These are phyloP conservation scores for Syngnathus rostellatus DNA, from an alignment of 2,797 vertebrate genomes.

Conservation along the genomic window DNA sequence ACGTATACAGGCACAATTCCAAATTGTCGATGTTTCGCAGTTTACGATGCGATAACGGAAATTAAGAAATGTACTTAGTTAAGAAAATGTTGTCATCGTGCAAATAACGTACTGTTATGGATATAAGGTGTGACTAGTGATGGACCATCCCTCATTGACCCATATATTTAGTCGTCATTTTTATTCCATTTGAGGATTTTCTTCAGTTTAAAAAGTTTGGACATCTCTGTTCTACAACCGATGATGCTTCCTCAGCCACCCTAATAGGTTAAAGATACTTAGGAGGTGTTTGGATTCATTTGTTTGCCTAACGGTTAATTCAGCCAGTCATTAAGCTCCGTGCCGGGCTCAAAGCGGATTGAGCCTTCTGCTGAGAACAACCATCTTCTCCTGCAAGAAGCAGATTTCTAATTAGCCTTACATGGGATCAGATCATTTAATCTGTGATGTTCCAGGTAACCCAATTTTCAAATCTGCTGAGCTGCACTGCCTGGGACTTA, in stretches of 20 bases:
- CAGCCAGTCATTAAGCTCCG: slow-evolving; percentile 35
- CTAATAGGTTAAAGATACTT: slow-evolving; percentile 12
- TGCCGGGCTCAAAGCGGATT: slow-evolving; percentile 25
- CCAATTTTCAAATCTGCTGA: slow-evolving; percentile 52
- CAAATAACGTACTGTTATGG: background rate
- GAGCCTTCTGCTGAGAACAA: slow-evolving; percentile 25
- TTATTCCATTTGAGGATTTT: too few species aligned
- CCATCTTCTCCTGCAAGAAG: slow-evolving; percentile 30
- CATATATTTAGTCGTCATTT: too few species aligned
- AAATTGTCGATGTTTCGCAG: background rate
- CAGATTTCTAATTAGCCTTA: slow-evolving; percentile 52
- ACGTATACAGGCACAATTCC: background rate
- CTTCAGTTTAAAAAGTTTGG: too few species aligned
- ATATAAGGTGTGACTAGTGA: background rate
- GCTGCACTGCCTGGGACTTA: slow-evolving; percentile 42
- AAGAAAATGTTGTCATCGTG: background rate
- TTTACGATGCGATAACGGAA: background rate
- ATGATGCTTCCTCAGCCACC: background rate
- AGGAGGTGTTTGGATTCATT: slow-evolving; percentile 19
- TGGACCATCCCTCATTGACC: too few species aligned
- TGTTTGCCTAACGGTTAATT: slow-evolving; percentile 37
- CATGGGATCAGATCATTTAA: slow-evolving; percentile 52
- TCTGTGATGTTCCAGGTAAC: slow-evolving; percentile 57
- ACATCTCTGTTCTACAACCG: too few species aligned
- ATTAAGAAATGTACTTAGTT: too few species aligned